phyloP scores from a whole-genome alignment of 2,888 invertebrate species.

The Holacanthella duospinosa region DNA sequence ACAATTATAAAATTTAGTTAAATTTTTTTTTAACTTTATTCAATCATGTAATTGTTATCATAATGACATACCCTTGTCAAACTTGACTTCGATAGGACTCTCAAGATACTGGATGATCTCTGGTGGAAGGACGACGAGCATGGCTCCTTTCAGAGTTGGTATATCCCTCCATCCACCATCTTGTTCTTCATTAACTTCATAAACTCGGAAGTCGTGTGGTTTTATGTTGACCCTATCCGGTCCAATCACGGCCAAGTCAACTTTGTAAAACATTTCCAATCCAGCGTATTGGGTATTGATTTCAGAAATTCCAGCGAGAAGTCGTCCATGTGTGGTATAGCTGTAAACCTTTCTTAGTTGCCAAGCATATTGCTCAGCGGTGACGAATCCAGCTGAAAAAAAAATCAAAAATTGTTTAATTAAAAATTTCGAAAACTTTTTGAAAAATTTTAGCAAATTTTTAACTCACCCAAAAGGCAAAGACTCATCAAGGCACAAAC shows the following conservation, averaged over 20 bases:
- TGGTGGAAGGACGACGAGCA: not conserved
- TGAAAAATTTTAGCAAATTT: not conserved
- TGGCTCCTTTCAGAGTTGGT: conserved; percentile 11
- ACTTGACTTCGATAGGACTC: conserved; percentile 31
- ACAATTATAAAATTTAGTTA: no score
- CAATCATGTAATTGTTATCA: no score
- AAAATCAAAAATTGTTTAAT: not conserved
- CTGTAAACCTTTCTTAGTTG: conserved; percentile 39
- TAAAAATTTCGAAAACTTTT: conserved; percentile 6
- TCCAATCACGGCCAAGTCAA: conserved; percentile 11
- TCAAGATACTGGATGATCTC: conserved; percentile 13
- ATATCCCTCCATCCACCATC: conserved; percentile 23
- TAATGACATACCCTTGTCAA: no score
- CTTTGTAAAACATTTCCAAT: conserved; percentile 35
- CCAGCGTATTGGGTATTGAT: conserved; percentile 40
- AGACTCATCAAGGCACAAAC: conserved; percentile 26
- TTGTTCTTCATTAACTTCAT: conserved; percentile 7
- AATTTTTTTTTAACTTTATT: no score
- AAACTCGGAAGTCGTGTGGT: not conserved
- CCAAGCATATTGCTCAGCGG: conserved; percentile 31
- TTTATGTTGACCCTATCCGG: conserved; percentile 20
- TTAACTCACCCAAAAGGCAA: conserved; percentile 32
- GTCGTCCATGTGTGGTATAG: conserved; percentile 41
- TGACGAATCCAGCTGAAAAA: conserved; percentile 25
- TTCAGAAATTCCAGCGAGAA: conserved; percentile 40